A percentile compares a stretch with the other conserved stretches of the same genome.
phyloP scores from a whole-genome alignment of 2,888 invertebrate genomes.

The Orthonychiurus folsomi region DNA sequence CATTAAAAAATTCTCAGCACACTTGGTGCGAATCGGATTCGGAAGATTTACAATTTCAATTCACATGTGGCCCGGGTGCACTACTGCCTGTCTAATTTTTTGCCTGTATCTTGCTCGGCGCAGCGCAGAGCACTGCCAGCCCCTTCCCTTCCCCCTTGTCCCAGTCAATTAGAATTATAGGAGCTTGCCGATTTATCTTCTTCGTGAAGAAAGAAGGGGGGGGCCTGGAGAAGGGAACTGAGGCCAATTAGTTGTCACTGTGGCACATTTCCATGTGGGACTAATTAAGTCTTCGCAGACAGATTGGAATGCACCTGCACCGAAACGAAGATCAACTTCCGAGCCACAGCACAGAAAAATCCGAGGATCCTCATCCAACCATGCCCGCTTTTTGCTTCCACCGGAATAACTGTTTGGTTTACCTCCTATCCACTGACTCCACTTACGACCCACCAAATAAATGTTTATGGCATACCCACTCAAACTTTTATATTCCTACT shows the following conservation, averaged over 20 bases:
- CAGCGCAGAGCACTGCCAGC: no score
- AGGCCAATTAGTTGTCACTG: slow-evolving; percentile 6
- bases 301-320: slow-evolving; percentile 10
- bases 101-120: no score
- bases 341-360: not conserved
- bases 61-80: no score
- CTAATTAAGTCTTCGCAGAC: slow-evolving; percentile 9
- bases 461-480: not conserved
- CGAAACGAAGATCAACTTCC: not conserved
- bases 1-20: no score
- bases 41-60: no score
- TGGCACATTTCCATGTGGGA: slow-evolving; percentile 6
- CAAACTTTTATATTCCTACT: not conserved
- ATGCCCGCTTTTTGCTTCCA: not conserved
- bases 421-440: not conserved
- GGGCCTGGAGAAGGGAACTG: slow-evolving; percentile 1
- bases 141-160: not conserved
- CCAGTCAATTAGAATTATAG: not conserved
- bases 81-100: no score
- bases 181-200: not conserved
- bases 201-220: not conserved
- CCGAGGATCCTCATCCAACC: not conserved
- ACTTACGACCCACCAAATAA: not conserved
- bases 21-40: no score
- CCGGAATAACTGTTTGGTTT: slow-evolving; percentile 1